Percentiles rank a stretch among this genome's conserved stretches.
phyloP scores from a whole-genome alignment of 2,113 vertebrate species.

The Laticauda laticaudata region DNA sequence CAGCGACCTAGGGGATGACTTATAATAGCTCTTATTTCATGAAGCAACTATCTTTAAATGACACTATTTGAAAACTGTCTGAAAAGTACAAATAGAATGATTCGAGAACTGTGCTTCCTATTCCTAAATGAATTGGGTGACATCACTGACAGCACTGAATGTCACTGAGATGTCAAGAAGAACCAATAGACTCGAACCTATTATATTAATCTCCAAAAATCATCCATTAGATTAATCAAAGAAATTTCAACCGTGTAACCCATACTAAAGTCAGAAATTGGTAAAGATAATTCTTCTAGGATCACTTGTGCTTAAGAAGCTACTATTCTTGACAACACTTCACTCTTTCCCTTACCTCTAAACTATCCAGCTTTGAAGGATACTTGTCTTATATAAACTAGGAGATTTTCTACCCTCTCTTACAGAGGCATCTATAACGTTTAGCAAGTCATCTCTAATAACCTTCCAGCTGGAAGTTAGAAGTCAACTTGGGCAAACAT shows the following conservation, averaged over 20 bases:
- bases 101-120: neutral
- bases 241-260: neutral
- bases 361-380: neutral
- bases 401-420: neutral
- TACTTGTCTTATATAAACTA: neutral
- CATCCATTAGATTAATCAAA: neutral
- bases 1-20: neutral
- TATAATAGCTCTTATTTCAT: neutral
- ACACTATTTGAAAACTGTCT: neutral
- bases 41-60: neutral
- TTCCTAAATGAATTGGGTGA: neutral
- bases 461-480: neutral
- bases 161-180: neutral
- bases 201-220: neutral
- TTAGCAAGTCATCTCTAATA: neutral
- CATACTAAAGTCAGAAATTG: neutral
- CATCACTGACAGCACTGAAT: neutral
- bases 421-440: neutral
- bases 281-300: neutral
- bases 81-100: neutral
- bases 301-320: neutral
- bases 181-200: neutral
- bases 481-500: neutral
- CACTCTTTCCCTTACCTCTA: neutral
- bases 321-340: neutral